Percentiles rank a stretch among this genome's conserved stretches.
Conservation (phyloP, 2,797 vertebrate species). For the Protonibea diacanthus region DNA sequence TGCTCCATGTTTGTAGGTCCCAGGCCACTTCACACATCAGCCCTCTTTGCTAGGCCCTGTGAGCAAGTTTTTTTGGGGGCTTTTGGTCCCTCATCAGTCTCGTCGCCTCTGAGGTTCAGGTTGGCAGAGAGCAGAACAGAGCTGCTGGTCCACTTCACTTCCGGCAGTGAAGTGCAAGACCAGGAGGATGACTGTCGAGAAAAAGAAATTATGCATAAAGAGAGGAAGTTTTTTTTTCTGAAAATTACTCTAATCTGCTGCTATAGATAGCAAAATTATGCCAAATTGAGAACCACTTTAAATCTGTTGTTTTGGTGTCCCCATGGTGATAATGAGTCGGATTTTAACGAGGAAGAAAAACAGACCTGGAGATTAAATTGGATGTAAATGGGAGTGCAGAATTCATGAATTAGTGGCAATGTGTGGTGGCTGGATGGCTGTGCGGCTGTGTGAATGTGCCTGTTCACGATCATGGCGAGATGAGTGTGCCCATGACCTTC, state of each 20-base stretch:
- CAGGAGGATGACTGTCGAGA: constrained; percentile 40
- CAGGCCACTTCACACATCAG: constrained; percentile 25
- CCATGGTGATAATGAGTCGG: constrained; percentile 25
- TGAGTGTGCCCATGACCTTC: constrained; percentile 62
- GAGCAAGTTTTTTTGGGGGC: constrained; percentile 39
- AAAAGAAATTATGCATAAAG: constrained; percentile 25
- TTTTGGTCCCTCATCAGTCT: constrained; percentile 39
- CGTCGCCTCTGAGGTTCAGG: constrained; percentile 50
- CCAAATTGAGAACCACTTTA: constrained; percentile 38
- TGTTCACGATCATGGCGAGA: constrained; percentile 32
- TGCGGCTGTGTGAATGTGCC: constrained; percentile 3
- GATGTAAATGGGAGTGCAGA: constrained; percentile 23
- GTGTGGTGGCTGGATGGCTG: constrained; percentile 1
- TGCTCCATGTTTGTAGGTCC: constrained; percentile 45
- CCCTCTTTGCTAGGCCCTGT: constrained; percentile 47
- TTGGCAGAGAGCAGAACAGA: constrained; percentile 33
- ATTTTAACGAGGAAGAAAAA: constrained; percentile 43
- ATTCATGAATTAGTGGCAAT: constrained; percentile 4
- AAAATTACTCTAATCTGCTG: constrained; percentile 37
- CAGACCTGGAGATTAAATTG: constrained; percentile 31
- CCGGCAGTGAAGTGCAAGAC: constrained; percentile 30
- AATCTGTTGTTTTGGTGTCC: constrained; percentile 42
- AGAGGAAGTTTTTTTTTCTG: not conserved
- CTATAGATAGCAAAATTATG: constrained; percentile 9
- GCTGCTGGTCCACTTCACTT: not conserved